Conservation (phyloP, 1,140 invertebrate genomes). For the Camponotus pennsylvanicus region DNA sequence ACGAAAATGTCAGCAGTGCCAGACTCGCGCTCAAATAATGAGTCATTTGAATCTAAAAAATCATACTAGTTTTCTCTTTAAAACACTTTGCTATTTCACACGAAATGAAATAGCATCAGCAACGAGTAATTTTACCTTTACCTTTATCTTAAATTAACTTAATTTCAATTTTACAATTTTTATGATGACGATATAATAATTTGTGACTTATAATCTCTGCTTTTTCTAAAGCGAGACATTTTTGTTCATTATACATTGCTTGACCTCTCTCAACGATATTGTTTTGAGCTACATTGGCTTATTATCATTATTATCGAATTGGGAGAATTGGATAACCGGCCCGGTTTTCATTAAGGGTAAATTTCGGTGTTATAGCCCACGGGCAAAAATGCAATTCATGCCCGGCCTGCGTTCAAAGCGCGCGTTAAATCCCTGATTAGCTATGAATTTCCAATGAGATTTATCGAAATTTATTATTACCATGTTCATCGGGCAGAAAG, state of each 20-base stretch:
- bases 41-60: constrained; percentile 10
- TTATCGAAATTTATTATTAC: constrained; percentile 53
- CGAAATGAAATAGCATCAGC: neutral
- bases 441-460: constrained; percentile 56
- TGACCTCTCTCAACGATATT: constrained; percentile 18
- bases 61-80: neutral
- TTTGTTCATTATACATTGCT: neutral
- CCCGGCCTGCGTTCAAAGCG: constrained; percentile 46
- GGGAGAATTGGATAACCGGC: neutral
- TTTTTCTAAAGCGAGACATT: neutral
- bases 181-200: too few species aligned
- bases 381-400: constrained; percentile 45
- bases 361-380: constrained; percentile 24
- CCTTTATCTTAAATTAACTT: too few species aligned
- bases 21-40: constrained; percentile 59
- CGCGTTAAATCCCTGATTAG: constrained; percentile 58
- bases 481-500: constrained; percentile 36
- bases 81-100: neutral
- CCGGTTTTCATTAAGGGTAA: constrained; percentile 12
- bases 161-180: neutral
- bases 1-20: constrained; percentile 34
- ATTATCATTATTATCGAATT: neutral
- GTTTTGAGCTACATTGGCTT: neutral
- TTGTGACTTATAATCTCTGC: neutral
- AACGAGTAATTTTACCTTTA: neutral